These are phyloP conservation scores for Plagiodera versicolora DNA, from an alignment of 2,888 invertebrate species.

Conservation along the genomic window DNA sequence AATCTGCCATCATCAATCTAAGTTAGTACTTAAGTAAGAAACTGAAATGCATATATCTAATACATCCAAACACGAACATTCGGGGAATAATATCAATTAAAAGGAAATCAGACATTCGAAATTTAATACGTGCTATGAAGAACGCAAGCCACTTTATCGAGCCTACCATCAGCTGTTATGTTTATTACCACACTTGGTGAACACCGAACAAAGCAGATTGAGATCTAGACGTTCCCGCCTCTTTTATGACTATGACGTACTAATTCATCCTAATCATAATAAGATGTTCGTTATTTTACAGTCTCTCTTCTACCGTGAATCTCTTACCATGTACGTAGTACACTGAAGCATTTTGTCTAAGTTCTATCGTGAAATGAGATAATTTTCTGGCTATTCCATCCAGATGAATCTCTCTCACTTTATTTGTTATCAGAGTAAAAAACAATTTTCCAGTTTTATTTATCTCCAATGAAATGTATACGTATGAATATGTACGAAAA, in stretches of 20 bases:
- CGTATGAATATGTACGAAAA: no score
- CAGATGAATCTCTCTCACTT: no score
- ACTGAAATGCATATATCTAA: background rate
- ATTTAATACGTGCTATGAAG: conserved; percentile 27
- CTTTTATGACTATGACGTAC: conserved; percentile 28
- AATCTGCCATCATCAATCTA: no score
- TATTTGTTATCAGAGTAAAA: no score
- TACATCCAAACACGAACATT: conserved; percentile 23
- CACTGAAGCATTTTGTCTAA: background rate
- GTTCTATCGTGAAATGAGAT: no score
- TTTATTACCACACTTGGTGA: conserved; percentile 44
- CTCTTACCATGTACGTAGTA: background rate
- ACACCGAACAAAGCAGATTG: conserved; percentile 40
- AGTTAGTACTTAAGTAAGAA: no score
- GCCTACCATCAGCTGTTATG: conserved; percentile 40
- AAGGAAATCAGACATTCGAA: conserved; percentile 33
- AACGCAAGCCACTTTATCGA: conserved; percentile 35
- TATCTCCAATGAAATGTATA: no score
- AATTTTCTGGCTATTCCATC: no score
- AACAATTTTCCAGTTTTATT: no score
- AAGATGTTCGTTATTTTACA: background rate
- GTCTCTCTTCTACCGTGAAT: background rate
- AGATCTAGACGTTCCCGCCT: conserved; percentile 38
- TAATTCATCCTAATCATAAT: conserved; percentile 26
- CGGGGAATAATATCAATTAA: conserved; percentile 36